A percentile compares a stretch with the other conserved stretches of the same genome.
Conservation (phyloP, 2,797 vertebrate genomes). For the Enteromius treurensis region DNA sequence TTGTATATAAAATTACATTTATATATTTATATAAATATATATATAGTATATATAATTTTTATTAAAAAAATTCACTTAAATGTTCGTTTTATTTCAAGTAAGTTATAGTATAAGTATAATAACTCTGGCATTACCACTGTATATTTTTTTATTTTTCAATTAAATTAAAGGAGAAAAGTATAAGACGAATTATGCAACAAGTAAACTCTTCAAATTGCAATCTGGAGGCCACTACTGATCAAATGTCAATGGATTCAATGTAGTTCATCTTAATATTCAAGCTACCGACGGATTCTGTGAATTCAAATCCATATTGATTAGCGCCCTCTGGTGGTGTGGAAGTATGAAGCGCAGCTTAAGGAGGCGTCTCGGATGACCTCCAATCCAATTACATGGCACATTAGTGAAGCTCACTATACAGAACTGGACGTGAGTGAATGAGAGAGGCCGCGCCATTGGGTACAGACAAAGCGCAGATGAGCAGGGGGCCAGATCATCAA, state of each 20-base stretch:
- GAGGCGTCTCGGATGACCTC: conserved; percentile 55
- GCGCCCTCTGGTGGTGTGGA: conserved; percentile 54
- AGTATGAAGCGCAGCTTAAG: conserved; percentile 1
- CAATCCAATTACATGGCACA: conserved; percentile 65
- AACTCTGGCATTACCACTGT: not conserved
- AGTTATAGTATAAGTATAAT: not conserved
- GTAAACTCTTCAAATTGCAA: not conserved
- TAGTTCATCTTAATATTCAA: not conserved
- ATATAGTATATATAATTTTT: too few relatives aligned
- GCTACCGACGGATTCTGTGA: not conserved
- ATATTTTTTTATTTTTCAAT: not conserved
- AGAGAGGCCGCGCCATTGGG: conserved; percentile 34
- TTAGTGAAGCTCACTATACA: conserved; percentile 59
- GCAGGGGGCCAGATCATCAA: conserved; percentile 61
- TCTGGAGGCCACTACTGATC: not conserved
- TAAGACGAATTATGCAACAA: not conserved
- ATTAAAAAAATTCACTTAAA: not conserved
- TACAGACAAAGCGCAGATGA: conserved; percentile 51
- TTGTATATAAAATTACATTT: too few relatives aligned
- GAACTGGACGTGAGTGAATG: conserved; percentile 55
- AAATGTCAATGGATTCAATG: not conserved
- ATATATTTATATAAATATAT: too few relatives aligned
- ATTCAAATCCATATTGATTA: not conserved
- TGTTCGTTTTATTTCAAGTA: not conserved
- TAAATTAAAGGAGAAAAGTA: not conserved